Conservation (phyloP, 2,797 vertebrate genomes). For the Siniperca obscura region DNA sequence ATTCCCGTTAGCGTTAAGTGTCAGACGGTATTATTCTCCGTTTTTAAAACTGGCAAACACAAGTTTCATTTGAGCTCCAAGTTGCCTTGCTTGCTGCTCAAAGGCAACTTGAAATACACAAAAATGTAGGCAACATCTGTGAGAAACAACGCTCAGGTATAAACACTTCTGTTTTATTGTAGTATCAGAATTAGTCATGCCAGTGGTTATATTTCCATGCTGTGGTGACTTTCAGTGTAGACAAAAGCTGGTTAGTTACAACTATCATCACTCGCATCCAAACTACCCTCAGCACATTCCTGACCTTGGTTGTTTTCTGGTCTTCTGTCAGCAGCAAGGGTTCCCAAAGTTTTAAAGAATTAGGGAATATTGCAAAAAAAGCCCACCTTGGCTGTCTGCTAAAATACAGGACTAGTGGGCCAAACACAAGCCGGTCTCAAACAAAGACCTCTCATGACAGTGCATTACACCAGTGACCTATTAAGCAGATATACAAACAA, state of each 20-base stretch:
- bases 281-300: slow-evolving; percentile 43
- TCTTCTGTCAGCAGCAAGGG: slow-evolving; percentile 52
- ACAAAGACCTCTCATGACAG: slow-evolving; percentile 32
- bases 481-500: slow-evolving; percentile 62
- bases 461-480: slow-evolving; percentile 56
- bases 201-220: slow-evolving; percentile 80
- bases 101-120: not conserved
- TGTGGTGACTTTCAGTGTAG: slow-evolving; percentile 74
- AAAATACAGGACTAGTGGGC: slow-evolving; percentile 45
- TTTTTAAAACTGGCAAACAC: not conserved
- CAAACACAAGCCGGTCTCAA: slow-evolving; percentile 20
- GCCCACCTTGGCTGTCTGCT: slow-evolving; percentile 18
- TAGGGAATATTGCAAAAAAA: slow-evolving; percentile 18
- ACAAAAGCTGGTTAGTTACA: slow-evolving; percentile 71
- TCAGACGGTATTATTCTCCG: not conserved
- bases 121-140: not conserved
- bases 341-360: slow-evolving; percentile 40
- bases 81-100: not conserved
- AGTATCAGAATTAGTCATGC: slow-evolving; percentile 79
- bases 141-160: slow-evolving; percentile 51
- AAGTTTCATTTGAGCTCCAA: not conserved
- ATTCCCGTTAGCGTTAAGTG: not conserved
- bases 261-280: slow-evolving; percentile 45
- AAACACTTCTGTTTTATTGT: slow-evolving; percentile 80
- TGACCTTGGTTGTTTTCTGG: slow-evolving; percentile 28